Evolutionary conservation across 2,113 vertebrate genomes (phyloP), one percentile per base, ranked within the genome.

Genomic region (Sapayoa aenigma): DNA sequence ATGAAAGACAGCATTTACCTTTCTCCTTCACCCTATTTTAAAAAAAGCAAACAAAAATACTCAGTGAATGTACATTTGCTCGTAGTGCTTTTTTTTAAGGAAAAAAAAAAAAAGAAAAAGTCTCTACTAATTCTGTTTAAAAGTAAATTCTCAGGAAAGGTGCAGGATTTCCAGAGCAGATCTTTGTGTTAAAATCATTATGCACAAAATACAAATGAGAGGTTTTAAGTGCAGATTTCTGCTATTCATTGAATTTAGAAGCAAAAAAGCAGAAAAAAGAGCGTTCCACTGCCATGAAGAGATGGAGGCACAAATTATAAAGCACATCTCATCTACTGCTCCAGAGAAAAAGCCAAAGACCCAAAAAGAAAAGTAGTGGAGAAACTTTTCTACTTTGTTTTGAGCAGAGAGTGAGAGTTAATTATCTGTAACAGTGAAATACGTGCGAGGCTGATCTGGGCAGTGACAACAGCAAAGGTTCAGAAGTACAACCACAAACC

Each of bases 381-480:
- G 44, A 94, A 96, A 96, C 84, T 96, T 91, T 76, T 52, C 72
- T 56, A n/a, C 78, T 91, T 42, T 60, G 50, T 56, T 62, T 30
- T 84, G 75, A 49, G 62, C 1, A 1, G 31, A 52, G 31, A n/a
- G 31, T 28, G 65, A 25, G 14, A 18, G 39, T 68, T 84, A 90
- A 80, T 80, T 87, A 56, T 59, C 79, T 93, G 1, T 21, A 83
- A 47, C 42, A 67, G 39, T 1, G 7, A 80, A 83, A 74, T 17
- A 39, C 2, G 2, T 21, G 66, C 1, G 2, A 68, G 27, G 39
- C 21, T 9, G 15, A 42, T 35, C 30, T 60, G 68, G 42, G 41
- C 4, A 90, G n/a, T 67, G 56, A 3, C 5, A 5, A 33, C 56
- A 73, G 60, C n/a, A 67, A 49, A 72, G 52, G 65, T 33, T 68